Conservation (phyloP, 2,888 invertebrate genomes). For the Atethmia centrago region DNA sequence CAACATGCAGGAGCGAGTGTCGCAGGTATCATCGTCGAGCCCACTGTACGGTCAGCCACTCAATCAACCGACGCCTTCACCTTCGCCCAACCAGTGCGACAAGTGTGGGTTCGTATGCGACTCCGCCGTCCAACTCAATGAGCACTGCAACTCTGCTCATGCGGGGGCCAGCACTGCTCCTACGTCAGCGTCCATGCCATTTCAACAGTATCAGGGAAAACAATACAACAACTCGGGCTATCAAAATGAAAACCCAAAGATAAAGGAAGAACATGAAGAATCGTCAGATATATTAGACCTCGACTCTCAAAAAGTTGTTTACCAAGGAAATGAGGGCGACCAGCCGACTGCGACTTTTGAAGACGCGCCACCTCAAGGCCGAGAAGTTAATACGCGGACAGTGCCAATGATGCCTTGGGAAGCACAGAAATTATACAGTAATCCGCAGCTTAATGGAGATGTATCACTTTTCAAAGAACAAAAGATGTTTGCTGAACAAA, state of each 20-base stretch:
- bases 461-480: slow-evolving; percentile 88
- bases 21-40: slow-evolving; percentile 89
- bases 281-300: slow-evolving; percentile 96
- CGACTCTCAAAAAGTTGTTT: slow-evolving; percentile 97
- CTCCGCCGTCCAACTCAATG: slow-evolving; percentile 93
- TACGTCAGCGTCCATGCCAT: slow-evolving; percentile 85
- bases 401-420: slow-evolving; percentile 92
- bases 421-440: slow-evolving; percentile 85
- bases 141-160: slow-evolving; percentile 94
- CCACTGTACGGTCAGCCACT: slow-evolving; percentile 90
- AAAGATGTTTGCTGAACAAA: slow-evolving; percentile 88
- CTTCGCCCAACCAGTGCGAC: slow-evolving; percentile 94
- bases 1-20: slow-evolving; percentile 89
- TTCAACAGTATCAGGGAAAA: slow-evolving; percentile 89
- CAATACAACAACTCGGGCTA: slow-evolving; percentile 86
- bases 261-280: slow-evolving; percentile 93
- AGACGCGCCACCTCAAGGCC: slow-evolving; percentile 80
- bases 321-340: slow-evolving; percentile 91
- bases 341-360: slow-evolving; percentile 83
- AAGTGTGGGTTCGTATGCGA: slow-evolving; percentile 96
- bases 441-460: slow-evolving; percentile 87
- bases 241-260: slow-evolving; percentile 86
- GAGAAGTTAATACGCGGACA: slow-evolving; percentile 87
- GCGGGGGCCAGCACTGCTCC: slow-evolving; percentile 84
- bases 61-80: slow-evolving; percentile 93